phyloP scores from a whole-genome alignment of 2,113 vertebrate genomes.

The Calyptomena viridis region DNA sequence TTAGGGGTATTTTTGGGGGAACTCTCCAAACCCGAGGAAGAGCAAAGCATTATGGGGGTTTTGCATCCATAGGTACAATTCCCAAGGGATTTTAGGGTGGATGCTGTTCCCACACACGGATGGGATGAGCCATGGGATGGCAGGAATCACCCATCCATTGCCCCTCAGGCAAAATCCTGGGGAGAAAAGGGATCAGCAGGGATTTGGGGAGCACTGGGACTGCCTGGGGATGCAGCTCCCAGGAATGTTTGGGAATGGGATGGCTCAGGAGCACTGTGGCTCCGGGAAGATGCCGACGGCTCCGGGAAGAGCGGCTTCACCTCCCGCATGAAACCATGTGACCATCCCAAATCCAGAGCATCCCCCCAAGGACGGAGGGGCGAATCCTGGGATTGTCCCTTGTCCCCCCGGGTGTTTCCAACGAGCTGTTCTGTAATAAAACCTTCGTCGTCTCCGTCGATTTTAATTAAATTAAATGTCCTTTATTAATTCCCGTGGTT shows the following conservation, averaged over 20 bases:
- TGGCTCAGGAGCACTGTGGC: not conserved
- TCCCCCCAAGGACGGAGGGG: not conserved
- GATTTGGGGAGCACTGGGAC: not conserved
- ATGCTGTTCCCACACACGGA: fast-evolving
- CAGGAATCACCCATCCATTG: not conserved
- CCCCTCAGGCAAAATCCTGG: not conserved
- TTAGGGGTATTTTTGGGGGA: not conserved
- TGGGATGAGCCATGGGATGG: fast-evolving
- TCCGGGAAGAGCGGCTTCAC: too few relatives aligned
- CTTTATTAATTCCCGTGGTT: not conserved
- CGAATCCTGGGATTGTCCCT: not conserved
- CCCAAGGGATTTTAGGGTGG: not conserved
- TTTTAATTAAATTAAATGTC: not conserved
- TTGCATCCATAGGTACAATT: not conserved
- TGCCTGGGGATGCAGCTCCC: not conserved
- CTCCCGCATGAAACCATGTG: not conserved
- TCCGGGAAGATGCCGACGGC: not conserved
- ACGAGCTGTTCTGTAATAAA: not conserved
- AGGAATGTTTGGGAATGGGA: not conserved
- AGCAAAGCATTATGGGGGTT: not conserved
- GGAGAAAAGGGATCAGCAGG: not conserved
- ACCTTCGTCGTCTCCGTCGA: fast-evolving
- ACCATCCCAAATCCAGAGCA: not conserved
- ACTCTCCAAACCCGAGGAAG: not conserved
- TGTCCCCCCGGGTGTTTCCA: not conserved